Base-by-base conservation (phyloP, 2,888 invertebrate species). In the Dione juno region DNA sequence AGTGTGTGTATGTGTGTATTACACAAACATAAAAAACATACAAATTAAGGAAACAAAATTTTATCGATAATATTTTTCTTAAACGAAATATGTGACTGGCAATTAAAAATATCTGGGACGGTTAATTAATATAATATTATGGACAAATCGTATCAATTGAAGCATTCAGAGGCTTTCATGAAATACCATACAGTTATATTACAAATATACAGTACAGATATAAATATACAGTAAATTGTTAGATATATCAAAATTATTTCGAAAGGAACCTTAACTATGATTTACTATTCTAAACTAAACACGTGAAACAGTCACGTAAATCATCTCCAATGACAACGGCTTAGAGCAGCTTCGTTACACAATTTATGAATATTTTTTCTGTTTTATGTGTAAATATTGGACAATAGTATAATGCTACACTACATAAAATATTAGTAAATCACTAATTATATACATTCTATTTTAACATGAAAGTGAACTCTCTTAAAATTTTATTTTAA, bases 251-350 rank as follows among this genome's bases (percentile, higher is more conserved):
- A 61, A 61, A 45, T 61, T 61, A 45, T 61, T 61, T 45, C 28
- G n/a, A 61, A 61, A 45, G 45, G 28, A 45, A 45, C 45, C 10
- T 14, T 61, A 61, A 61, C 43, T 43, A 45, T 61, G 61, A 45
- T 61, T 61, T 61, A 61, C 61, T 43, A 43, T 61, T 45, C 61
- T 45, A 61, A 61, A 61, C 35, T 61, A 61, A 61, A 61, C 61
- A 61, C 45, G 61, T 61, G 45, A 61, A 61, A 61, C 61, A 45
- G 43, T 61, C 61, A 45, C 61, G 61, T 61, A 61, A 45, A 45
- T 61, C 61, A 61, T 45, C 9, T 61, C n/a, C 61, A 45, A 45
- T 61, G 61, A 61, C 61, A 61, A 61, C 45, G 61, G 61, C 61
- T 61, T 61, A 61, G 61, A 61, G 45, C 28, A 28, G 61, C 45